phyloP scores from a whole-genome alignment of 2,113 vertebrate genomes.

The Notothenia rossii region DNA sequence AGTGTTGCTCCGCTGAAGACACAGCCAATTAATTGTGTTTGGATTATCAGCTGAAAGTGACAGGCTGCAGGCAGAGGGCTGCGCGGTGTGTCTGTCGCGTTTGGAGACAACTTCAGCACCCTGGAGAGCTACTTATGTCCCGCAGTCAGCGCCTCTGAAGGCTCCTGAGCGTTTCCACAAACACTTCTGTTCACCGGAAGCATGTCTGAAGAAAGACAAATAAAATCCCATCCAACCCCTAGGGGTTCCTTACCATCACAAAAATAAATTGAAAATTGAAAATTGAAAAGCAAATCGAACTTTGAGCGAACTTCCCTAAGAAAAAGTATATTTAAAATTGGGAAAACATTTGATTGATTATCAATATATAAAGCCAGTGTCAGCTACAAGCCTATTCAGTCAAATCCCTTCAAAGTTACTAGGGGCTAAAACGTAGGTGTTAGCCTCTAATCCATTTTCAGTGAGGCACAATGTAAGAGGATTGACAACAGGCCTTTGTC shows the following conservation, averaged over 20 bases:
- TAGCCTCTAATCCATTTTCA: slow-evolving; percentile 84
- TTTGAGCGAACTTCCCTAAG: background rate
- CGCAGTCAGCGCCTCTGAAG: slow-evolving; percentile 65
- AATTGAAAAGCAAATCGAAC: background rate
- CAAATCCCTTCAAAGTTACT: slow-evolving; percentile 83
- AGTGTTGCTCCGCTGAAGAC: slow-evolving; percentile 18
- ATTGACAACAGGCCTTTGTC: slow-evolving; percentile 79
- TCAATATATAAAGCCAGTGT: slow-evolving; percentile 39
- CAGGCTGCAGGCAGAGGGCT: slow-evolving; percentile 42
- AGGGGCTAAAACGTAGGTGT: slow-evolving; percentile 69
- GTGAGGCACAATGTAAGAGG: slow-evolving; percentile 84
- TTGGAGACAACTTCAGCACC: slow-evolving; percentile 84
- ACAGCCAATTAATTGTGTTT: slow-evolving; percentile 50
- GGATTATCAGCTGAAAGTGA: slow-evolving; percentile 49
- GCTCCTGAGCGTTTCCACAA: slow-evolving; percentile 53
- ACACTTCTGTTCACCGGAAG: slow-evolving; percentile 48
- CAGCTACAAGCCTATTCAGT: slow-evolving; percentile 69
- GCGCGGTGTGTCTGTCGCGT: slow-evolving; percentile 51
- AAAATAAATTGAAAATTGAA: background rate
- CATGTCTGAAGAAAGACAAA: slow-evolving; percentile 15
- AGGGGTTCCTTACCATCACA: background rate
- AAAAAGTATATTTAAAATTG: background rate
- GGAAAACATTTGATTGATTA: slow-evolving; percentile 1
- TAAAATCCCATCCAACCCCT: background rate
- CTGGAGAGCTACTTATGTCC: slow-evolving; percentile 83